Base-by-base conservation (phyloP, 1,140 invertebrate genomes). In the Dreissena rostriformis region DNA sequence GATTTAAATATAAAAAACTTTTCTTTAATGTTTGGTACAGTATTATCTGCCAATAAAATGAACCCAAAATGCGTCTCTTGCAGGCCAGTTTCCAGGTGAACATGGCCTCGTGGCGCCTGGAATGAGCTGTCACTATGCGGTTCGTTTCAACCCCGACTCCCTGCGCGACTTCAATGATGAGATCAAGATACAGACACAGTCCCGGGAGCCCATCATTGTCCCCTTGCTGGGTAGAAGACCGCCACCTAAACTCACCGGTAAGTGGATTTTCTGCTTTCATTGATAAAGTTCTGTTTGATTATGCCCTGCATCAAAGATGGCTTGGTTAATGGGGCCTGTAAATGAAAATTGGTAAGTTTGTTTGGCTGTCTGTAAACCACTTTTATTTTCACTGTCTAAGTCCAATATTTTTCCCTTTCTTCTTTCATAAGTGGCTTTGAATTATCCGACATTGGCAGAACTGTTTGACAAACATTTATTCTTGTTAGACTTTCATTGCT, bases 81-180 rank as follows among this genome's bases (percentile, higher is more conserved):
- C 84, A 93, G 93, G 93, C 71, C 93, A 94, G 88, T 94, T 93
- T 84, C 93, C 93, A 12, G 92, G 92, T 57, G 92, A 93, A 22
- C 90, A 91, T 83, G 93, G 93, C 0, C 74, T 93, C 15, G 92
- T 94, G 12, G 93, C 93, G 8, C 92, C 93, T 17, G 93, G 93
- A 0, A 92, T 94, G 90, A 92, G 91, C 73, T 93, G 91, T 81
- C 85, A 90, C 65, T 94, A 92, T 84, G 88, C 86, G 11, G 87
- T 94, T 24, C 85, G 91, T 66, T 94, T 94, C 88, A 89, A 90
- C 14, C 93, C 93, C 0, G 92, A 94, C 81, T 92, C 92, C 0
- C 85, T 93, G 19, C 88, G 89, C 78, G 90, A 93, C 52, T 94
- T 88, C 88, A 89, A 93, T 74, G 93, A 94, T 87, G 85, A 89